A percentile compares a stretch with the other conserved stretches of the same genome.
Conservation (phyloP, 1,140 invertebrate genomes). For the Drosophila sturtevanti region DNA sequence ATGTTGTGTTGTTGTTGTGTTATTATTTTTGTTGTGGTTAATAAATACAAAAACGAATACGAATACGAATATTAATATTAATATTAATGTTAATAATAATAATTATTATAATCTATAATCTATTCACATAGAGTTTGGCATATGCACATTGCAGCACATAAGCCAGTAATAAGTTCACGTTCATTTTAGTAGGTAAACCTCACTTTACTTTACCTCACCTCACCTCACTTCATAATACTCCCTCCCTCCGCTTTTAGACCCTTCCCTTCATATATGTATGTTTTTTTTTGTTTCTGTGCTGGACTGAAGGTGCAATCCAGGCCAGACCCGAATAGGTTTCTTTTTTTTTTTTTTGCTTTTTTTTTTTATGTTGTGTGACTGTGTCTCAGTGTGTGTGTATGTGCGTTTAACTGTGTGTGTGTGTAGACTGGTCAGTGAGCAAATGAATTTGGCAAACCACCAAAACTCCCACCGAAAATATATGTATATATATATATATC, state of each 20-base stretch:
- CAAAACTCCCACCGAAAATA: constrained; percentile 2
- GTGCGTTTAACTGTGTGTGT: constrained; percentile 11
- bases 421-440: constrained; percentile 23
- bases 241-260: no score
- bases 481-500: no score
- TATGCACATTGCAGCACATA: constrained; percentile 28
- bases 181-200: background rate
- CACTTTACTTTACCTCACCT: background rate
- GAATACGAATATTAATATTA: background rate
- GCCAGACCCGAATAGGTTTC: constrained; percentile 20
- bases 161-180: constrained; percentile 37
- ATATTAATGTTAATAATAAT: constrained; percentile 25
- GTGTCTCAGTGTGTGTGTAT: constrained; percentile 7
- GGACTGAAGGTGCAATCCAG: constrained; percentile 1
- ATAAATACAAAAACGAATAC: no score
- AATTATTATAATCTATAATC: constrained; percentile 5
- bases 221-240: background rate
- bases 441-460: constrained; percentile 16
- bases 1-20: constrained; percentile 16
- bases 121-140: constrained; percentile 14
- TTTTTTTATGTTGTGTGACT: constrained; percentile 9
- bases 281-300: no score
- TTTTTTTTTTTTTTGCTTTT: constrained; percentile 15
- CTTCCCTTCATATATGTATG: no score
- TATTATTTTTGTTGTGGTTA: constrained; percentile 34